These are phyloP conservation scores for Caenorhabditis sinica DNA, from an alignment of 2,888 invertebrate genomes.

Conservation along the genomic window DNA sequence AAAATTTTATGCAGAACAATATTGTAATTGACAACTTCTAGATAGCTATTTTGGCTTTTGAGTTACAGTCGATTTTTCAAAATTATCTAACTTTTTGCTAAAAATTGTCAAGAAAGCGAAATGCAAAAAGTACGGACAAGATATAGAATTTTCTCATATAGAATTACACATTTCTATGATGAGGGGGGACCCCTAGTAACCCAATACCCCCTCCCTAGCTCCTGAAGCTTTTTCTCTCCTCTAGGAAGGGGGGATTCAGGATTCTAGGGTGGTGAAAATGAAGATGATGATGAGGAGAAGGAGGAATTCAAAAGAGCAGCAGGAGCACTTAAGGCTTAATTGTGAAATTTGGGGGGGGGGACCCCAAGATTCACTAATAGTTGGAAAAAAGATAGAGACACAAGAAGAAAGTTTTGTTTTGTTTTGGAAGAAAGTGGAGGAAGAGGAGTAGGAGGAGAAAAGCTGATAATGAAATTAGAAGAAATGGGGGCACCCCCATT, in stretches of 20 bases:
- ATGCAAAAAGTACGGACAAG: neutral
- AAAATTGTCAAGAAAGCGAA: neutral
- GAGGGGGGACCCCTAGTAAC: constrained; percentile 26
- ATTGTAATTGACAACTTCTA: too few relatives aligned
- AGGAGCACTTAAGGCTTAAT: neutral
- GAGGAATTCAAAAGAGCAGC: too few relatives aligned
- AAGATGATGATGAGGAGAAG: neutral
- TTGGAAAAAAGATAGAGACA: neutral
- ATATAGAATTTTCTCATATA: constrained; percentile 42
- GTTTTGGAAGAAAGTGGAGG: neutral
- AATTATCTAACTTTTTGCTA: too few relatives aligned
- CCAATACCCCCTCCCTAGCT: constrained; percentile 25
- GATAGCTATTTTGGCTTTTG: too few relatives aligned
- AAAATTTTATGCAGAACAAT: too few relatives aligned
- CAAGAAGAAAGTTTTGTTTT: constrained; percentile 15
- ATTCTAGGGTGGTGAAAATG: too few relatives aligned
- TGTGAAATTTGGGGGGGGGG: neutral
- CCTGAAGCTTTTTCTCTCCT: neutral
- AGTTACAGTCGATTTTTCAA: too few relatives aligned
- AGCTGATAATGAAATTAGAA: constrained; percentile 34
- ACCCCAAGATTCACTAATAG: neutral
- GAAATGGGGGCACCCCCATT: constrained; percentile 13
- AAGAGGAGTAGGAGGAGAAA: constrained; percentile 1
- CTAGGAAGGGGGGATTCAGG: neutral
- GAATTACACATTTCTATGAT: constrained; percentile 39